Evolutionary conservation across 1,140 invertebrate genomes (phyloP), one percentile per base, ranked within the genome.

Genomic region (Hyles euphorbiae): DNA sequence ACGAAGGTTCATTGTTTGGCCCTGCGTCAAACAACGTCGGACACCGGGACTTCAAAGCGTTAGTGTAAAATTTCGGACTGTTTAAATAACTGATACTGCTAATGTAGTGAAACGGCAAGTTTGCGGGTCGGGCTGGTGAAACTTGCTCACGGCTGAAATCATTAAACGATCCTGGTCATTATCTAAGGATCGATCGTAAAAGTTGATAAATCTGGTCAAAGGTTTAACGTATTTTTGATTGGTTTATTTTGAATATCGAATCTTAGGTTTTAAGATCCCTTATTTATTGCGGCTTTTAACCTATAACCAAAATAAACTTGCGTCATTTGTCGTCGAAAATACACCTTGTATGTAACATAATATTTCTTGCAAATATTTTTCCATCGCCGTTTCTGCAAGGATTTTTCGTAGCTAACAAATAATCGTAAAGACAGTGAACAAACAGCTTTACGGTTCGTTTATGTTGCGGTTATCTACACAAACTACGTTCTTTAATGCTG

Each of bases 31-130:
- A 77, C 74, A 76, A 63, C 63, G 59, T 53, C 65, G 68, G 65
- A 60, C 71, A 74, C 76, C 75, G 78, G 79, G 65, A 67, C 80
- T 78, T 84, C 77, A 87, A 87, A 87, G 80, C 63, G 57, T 53
- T 44, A 51, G 9, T 56, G 57, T 72, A 48, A 56, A 55, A 56
- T 11, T 34, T 48, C 61, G 46, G 52, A 56, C 51, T 49, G 56
- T 67, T 78, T 76, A 72, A 77, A 82, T 70, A 81, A 67, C 67
- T 61, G 69, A 72, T 72, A 74, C 73, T 68, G 74, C 78, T 79
- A 81, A 71, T 69, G 71, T 63, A 66, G 55, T 67, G 52, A 22
- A 22, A 22, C 22, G 22, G 56, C 50, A 56, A 62, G 55, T 64
- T 68, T 44, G 36, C 36, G 36, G 36, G 36, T 40, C 36, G 4